These are phyloP conservation scores for Sympetrum striolatum DNA, from an alignment of 2,888 invertebrate genomes.

Conservation along the genomic window DNA sequence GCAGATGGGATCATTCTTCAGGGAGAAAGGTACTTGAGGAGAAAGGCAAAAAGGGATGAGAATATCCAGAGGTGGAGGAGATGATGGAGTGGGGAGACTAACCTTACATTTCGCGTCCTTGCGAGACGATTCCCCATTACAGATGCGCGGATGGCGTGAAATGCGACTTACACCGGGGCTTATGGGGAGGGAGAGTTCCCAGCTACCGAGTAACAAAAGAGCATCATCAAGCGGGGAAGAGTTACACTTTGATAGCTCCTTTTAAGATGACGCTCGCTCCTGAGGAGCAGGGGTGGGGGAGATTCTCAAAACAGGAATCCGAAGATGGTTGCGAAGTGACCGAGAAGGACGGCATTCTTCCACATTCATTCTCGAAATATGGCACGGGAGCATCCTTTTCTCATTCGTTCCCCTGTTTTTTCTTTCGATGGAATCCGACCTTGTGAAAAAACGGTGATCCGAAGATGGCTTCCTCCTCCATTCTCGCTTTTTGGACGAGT, in stretches of 20 bases:
- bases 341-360: not conserved
- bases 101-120: slow-evolving; percentile 23
- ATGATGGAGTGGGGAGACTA: not conserved
- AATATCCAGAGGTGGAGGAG: not conserved
- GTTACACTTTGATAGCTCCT: slow-evolving; percentile 17
- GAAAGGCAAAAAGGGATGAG: not conserved
- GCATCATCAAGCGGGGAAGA: not conserved
- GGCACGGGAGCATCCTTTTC: no score
- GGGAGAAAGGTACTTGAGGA: not conserved
- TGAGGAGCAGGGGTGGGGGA: not conserved
- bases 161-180: slow-evolving; percentile 29
- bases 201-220: slow-evolving; percentile 30
- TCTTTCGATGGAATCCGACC: not conserved
- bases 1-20: not conserved
- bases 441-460: not conserved
- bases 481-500: no score
- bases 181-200: not conserved
- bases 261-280: not conserved
- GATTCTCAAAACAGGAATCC: not conserved
- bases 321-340: not conserved
- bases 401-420: no score
- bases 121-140: slow-evolving; percentile 28
- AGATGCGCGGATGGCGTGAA: slow-evolving; percentile 27
- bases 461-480: not conserved
- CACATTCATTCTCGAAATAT: not conserved